Base-by-base conservation (phyloP, 1,140 invertebrate genomes). In the Lepidurus couesii region DNA sequence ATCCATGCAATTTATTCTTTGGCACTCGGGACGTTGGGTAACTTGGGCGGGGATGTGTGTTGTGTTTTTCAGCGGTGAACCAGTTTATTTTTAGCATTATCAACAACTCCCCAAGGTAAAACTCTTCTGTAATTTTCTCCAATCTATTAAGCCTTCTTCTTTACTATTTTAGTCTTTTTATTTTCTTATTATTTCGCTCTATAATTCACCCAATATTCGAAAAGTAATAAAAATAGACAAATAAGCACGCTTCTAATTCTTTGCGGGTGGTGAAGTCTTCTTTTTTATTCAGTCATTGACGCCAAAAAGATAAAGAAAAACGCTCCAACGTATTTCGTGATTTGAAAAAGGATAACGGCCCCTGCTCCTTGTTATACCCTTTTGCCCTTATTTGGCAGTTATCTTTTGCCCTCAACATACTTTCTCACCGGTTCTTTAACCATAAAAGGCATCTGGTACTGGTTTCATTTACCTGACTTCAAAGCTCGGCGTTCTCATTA, bases 211-310 rank as follows among this genome's bases (percentile, higher is more conserved):
- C 34, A 34, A 34, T 34, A 34, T 34, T 34, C 34, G 34, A 34
- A 34, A 34, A 34, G 3, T 34, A 34, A 34, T 4, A 34, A 34
- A 3, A 34, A 34, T 34, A 34, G 34, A 34, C 34, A 34, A 34
- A 4, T 34, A 34, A 34, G 34, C 34, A 65, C 21, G 8, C 21
- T 13, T 65, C 53, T 7, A n/a, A n/a, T 65, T 65, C 53, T 65
- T 65, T 65, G 53, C 53, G 53, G 53, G 53, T 65, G 53, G 53
- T 65, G 21, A 65, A 65, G n/a, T 65, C 53, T 65, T 65, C 45
- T 7, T 16, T 65, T 16, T 65, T n/a, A 16, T 11, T n/a, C 21
- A 1, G 53, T 65, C 53, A 65, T 34, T 34, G 34, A 34, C 34
- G 34, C 34, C 34, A 34, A 34, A 34, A 34, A 16, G 13, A 65